phyloP scores from a whole-genome alignment of 2,113 vertebrate genomes.

The Thermophis baileyi region DNA sequence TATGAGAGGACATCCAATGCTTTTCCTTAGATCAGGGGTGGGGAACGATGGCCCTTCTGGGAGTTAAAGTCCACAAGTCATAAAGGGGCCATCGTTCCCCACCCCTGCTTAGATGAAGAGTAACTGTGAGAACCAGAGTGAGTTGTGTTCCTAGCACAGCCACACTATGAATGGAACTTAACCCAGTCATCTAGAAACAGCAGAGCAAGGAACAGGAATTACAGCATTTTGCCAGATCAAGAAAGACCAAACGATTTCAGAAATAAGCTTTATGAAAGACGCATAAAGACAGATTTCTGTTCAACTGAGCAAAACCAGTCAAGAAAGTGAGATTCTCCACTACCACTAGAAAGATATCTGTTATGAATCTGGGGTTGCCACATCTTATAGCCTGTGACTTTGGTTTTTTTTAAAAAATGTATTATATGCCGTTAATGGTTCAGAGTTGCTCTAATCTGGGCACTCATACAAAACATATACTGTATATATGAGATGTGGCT shows the following conservation, averaged over 20 bases:
- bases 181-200: background rate
- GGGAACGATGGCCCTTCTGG: background rate
- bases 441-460: no score
- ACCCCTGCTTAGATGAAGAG: no score
- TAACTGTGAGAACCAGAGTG: background rate
- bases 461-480: no score
- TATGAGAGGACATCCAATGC: background rate
- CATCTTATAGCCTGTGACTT: no score
- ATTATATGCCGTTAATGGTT: no score
- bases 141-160: background rate
- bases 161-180: background rate
- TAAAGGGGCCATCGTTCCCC: no score
- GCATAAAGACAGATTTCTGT: background rate
- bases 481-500: background rate
- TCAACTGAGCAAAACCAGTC: background rate
- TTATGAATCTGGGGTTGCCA: no score
- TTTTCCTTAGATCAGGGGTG: background rate
- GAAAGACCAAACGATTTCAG: background rate
- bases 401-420: no score
- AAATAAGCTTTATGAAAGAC: constrained; percentile 6
- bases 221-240: background rate
- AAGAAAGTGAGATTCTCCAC: background rate
- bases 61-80: no score
- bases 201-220: background rate
- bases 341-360: background rate